phyloP scores from a whole-genome alignment of 2,113 vertebrate genomes.

The Ictalurus furcatus region DNA sequence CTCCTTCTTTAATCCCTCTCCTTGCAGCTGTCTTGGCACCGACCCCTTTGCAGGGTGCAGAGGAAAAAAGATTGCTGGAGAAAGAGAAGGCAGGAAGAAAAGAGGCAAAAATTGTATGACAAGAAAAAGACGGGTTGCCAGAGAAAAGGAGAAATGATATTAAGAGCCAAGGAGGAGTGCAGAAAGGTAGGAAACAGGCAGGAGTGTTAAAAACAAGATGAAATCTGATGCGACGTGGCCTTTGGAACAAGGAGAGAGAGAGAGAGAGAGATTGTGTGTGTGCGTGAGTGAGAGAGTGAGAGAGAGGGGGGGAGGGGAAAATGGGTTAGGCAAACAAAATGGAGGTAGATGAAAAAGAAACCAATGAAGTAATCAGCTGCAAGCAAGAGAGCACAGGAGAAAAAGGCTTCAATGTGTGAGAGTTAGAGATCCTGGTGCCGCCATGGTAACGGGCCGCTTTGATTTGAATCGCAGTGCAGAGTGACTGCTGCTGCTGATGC shows the following conservation, averaged over 20 bases:
- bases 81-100: slow-evolving; percentile 6
- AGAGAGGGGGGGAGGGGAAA: slow-evolving; percentile 22
- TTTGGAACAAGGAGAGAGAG: neutral
- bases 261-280: neutral
- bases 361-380: slow-evolving; percentile 44
- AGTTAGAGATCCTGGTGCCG: slow-evolving; percentile 43
- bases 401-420: slow-evolving; percentile 45
- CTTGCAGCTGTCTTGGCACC: slow-evolving; percentile 63
- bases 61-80: neutral
- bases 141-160: slow-evolving; percentile 22
- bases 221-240: slow-evolving; percentile 30
- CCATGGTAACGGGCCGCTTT: slow-evolving; percentile 51
- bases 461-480: slow-evolving; percentile 54
- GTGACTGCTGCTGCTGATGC: slow-evolving; percentile 44
- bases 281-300: neutral
- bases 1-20: slow-evolving; percentile 61
- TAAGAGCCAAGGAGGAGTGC: neutral
- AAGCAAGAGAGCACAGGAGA: slow-evolving; percentile 43
- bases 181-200: slow-evolving; percentile 2
- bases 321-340: slow-evolving; percentile 15
- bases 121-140: slow-evolving; percentile 36
- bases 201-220: slow-evolving; percentile 3
- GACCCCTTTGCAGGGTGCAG: slow-evolving; percentile 41
- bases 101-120: slow-evolving; percentile 26
- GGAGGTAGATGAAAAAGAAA: slow-evolving; percentile 28